These are phyloP conservation scores for Jaculus jaculus DNA, from an alignment of 2,113 vertebrate genomes.

Conservation along the genomic window DNA sequence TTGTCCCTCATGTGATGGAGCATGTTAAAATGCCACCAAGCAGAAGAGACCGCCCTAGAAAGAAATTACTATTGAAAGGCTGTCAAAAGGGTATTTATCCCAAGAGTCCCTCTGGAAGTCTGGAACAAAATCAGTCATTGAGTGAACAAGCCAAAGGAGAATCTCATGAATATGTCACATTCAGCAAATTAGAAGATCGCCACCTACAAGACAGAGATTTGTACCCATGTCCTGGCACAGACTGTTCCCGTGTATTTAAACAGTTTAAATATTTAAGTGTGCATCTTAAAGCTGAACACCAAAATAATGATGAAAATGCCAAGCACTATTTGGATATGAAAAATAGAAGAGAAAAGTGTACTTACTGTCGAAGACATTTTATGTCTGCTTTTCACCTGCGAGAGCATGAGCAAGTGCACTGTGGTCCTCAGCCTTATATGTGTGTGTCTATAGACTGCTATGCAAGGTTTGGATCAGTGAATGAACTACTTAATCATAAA, in stretches of 20 bases:
- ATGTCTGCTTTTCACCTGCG: slow-evolving; percentile 93
- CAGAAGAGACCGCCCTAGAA: slow-evolving; percentile 82
- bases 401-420: slow-evolving; percentile 92
- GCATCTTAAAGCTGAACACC: slow-evolving; percentile 95
- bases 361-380: slow-evolving; percentile 95
- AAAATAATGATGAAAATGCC: slow-evolving; percentile 92
- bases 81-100: slow-evolving; percentile 76
- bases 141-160: slow-evolving; percentile 88
- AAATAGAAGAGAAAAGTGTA: slow-evolving; percentile 94
- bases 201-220: slow-evolving; percentile 94
- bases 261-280: slow-evolving; percentile 97
- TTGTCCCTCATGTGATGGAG: slow-evolving; percentile 92
- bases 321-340: slow-evolving; percentile 95
- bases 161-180: slow-evolving; percentile 90
- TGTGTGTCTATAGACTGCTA: slow-evolving; percentile 94
- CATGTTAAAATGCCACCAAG: slow-evolving; percentile 91
- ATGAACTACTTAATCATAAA: slow-evolving; percentile 94
- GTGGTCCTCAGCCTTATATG: slow-evolving; percentile 90
- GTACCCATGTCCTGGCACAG: slow-evolving; percentile 94
- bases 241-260: slow-evolving; percentile 93
- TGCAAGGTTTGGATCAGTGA: slow-evolving; percentile 90
- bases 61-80: slow-evolving; percentile 83
- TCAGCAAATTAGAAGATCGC: slow-evolving; percentile 91
- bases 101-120: slow-evolving; percentile 69
- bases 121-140: slow-evolving; percentile 81